Base-by-base conservation (phyloP, 2,797 vertebrate genomes). In the Chromis chromis region DNA sequence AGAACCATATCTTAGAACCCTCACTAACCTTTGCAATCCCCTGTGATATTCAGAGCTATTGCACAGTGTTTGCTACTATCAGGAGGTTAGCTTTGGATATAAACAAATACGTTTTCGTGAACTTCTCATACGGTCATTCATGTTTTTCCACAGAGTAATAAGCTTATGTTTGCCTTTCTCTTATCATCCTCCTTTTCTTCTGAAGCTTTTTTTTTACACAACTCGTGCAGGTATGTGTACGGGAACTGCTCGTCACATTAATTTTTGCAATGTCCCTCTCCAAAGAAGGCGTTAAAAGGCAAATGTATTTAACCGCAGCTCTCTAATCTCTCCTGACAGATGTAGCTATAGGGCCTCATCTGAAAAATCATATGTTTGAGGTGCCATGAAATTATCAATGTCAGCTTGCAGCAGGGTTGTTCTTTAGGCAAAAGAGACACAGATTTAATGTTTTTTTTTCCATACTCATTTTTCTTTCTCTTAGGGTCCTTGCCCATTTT, bases 371-470 rank as follows among this genome's bases (percentile, higher is more conserved):
- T 83, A 89, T 89, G 88, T 95, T 91, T 92, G 94, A 94, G 91
- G 81, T 90, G 87, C 90, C 91, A 94, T 94, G 93, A 95, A 95
- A 95, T 94, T 88, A 94, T 94, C 94, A 92, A 86, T 93, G 92
- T 92, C 90, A 91, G 94, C 91, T 94, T 86, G 88, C 90, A 94
- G 91, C 89, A 92, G 88, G 86, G 74, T 71, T 65, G 66, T 86
- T 91, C 89, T 86, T 64, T 59, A 60, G 85, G 91, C 76, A 77
- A 74, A 88, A 75, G 74, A 86, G 72, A 74, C 55, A 60, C 52
- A 54, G 52, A 84, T 89, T 91, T 84, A 14, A 70, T 76, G 39
- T 72, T 50, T 52, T 55, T 65, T 64, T 58, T 54, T 42, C 6
- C 49, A 36, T 60, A 44, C 67, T 48, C 64, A 22, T 79, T 55